Base-by-base conservation (phyloP, 1,140 invertebrate species). In the Andrena cerasifolii region DNA sequence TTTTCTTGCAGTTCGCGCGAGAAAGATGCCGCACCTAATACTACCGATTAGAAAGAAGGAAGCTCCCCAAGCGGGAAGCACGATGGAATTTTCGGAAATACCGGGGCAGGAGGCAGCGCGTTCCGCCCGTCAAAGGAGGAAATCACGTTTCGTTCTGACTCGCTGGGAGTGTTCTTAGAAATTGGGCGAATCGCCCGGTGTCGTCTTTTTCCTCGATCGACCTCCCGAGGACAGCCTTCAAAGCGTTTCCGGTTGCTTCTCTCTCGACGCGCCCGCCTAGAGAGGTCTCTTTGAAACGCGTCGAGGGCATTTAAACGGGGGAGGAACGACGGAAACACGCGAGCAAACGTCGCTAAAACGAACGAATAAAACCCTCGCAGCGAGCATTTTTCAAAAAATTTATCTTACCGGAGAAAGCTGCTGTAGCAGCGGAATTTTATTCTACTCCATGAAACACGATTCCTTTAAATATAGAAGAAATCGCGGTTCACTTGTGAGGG, bases 151-250 rank as follows among this genome's bases (percentile, higher is more conserved):
- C 67, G n/a, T n/a, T 12, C 33, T 31, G 10, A 54, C 28, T 31
- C 28, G 33, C 24, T 43, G 26, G 18, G 43, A 78, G 33, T 51
- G 51, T 79, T 82, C 47, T 63, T 51, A 63, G 49, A 75, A 82
- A 66, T 68, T 79, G 77, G 49, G 36, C 68, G 72, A 79, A 79
- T 81, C 76, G 56, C 1, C 3, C 18, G 28, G 26, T 33, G 12
- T 40, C 70, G 45, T 62, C 78, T 79, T 66, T 67, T 58, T 68
- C 63, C 78, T 68, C 56, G 70, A 45, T 63, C 80, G 49, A 45
- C 56, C 68, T 33, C n/a, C 78, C 56, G 31, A 61, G 33, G 47
- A 58, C 59, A 40, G 61, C 56, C 56, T 68, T 79, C 56, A 73
- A 79, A 74, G 63, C 59, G 54, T 47, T 70, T 70, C 67, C 65